Conservation (phyloP, 2,888 invertebrate genomes). For the Boloria selene region DNA sequence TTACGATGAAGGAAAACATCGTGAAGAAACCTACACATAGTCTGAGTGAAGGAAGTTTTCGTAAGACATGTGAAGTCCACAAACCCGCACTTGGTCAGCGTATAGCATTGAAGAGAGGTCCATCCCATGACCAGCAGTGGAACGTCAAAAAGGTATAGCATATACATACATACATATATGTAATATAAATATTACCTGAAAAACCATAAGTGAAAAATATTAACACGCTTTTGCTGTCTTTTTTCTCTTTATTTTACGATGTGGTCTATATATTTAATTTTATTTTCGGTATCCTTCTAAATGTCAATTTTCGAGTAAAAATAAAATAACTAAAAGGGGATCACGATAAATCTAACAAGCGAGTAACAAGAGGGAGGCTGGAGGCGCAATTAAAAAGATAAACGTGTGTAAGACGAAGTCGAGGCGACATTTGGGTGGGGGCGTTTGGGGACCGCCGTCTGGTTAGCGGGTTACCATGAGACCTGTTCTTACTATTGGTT, state of each 20-base stretch:
- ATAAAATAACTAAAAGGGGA: conserved; percentile 38
- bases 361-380: conserved; percentile 62
- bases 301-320: conserved; percentile 29
- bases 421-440: conserved; percentile 66
- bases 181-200: too few relatives aligned
- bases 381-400: conserved; percentile 78
- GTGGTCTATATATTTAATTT: background rate
- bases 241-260: background rate
- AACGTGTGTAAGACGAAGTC: conserved; percentile 73
- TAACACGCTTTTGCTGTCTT: too few relatives aligned
- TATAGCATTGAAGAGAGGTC: too few relatives aligned
- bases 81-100: too few relatives aligned
- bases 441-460: conserved; percentile 66
- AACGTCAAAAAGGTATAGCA: too few relatives aligned
- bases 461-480: conserved; percentile 77
- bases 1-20: too few relatives aligned
- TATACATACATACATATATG: too few relatives aligned
- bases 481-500: conserved; percentile 51
- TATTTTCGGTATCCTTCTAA: background rate
- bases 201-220: too few relatives aligned
- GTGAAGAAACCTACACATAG: too few relatives aligned
- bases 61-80: too few relatives aligned
- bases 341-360: conserved; percentile 62
- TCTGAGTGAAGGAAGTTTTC: too few relatives aligned
- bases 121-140: too few relatives aligned